Conservation (phyloP, 2,888 invertebrate genomes). For the Cantharis rufa region DNA sequence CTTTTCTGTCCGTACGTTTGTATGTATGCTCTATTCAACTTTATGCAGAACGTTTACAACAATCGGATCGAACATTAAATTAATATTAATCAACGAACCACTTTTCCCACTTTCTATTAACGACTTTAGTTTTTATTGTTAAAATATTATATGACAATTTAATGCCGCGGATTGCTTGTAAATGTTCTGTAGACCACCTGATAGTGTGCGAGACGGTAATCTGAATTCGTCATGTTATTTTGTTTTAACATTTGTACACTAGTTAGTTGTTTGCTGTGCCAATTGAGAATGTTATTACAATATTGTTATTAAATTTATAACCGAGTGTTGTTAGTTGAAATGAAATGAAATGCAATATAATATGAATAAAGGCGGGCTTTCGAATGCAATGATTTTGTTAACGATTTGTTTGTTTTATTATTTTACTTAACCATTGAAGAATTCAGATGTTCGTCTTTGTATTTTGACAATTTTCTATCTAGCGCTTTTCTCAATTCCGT, state of each 20-base stretch:
- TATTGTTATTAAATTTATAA: slow-evolving; percentile 25
- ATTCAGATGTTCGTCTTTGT: slow-evolving; percentile 33
- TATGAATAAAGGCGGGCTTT: slow-evolving; percentile 24
- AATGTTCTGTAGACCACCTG: slow-evolving; percentile 4
- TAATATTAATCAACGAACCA: not conserved
- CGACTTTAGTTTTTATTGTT: not conserved
- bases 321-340: slow-evolving; percentile 31
- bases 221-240: slow-evolving; percentile 34
- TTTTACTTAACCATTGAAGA: slow-evolving; percentile 26
- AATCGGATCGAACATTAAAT: not conserved
- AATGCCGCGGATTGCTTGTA: not conserved
- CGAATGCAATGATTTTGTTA: slow-evolving; percentile 12
- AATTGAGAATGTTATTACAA: slow-evolving; percentile 29
- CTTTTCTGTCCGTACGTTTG: slow-evolving; percentile 40
- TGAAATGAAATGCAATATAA: slow-evolving; percentile 22
- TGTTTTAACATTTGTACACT: slow-evolving; percentile 25
- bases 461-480: slow-evolving; percentile 34
- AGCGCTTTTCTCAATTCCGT: slow-evolving; percentile 24
- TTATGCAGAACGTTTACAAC: slow-evolving; percentile 31
- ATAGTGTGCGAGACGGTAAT: slow-evolving; percentile 36
- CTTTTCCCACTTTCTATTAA: not conserved
- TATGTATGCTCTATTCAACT: slow-evolving; percentile 40
- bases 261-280: slow-evolving; percentile 32
- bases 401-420: slow-evolving; percentile 16
- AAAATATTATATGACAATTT: not conserved